Conservation (phyloP, 2,888 invertebrate species). For the Alcis repandata region DNA sequence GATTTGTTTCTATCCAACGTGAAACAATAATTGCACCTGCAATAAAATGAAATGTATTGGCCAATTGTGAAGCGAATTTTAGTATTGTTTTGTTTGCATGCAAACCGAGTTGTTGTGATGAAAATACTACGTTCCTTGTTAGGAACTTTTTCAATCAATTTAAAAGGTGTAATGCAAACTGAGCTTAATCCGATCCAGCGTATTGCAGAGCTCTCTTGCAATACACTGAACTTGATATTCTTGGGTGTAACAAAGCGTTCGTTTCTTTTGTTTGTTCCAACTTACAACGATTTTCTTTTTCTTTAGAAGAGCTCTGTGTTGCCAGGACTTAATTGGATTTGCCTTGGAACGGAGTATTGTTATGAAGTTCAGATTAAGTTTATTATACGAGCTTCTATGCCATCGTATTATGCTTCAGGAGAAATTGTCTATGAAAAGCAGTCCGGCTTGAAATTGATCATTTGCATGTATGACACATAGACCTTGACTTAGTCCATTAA, state of each 20-base stretch:
- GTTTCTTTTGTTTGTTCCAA: constrained; percentile 24
- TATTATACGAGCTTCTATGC: constrained; percentile 6
- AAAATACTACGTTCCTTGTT: neutral
- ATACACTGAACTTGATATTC: constrained; percentile 4
- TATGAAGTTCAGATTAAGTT: constrained; percentile 23
- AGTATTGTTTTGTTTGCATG: neutral
- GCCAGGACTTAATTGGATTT: constrained; percentile 29
- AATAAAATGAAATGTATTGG: too few relatives aligned
- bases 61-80: neutral
- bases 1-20: too few relatives aligned
- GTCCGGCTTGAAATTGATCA: constrained; percentile 1
- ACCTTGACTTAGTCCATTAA: neutral
- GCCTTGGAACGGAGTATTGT: constrained; percentile 19
- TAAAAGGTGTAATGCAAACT: neutral
- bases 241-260: constrained; percentile 3
- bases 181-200: neutral
- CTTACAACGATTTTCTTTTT: constrained; percentile 26
- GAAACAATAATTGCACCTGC: too few relatives aligned
- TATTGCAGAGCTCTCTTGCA: constrained; percentile 12
- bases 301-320: constrained; percentile 14
- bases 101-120: neutral
- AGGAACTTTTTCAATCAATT: constrained; percentile 1
- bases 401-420: neutral
- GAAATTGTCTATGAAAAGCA: neutral
- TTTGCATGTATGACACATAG: constrained; percentile 3